Conservation (phyloP, 2,113 vertebrate species). For the Pteruthius melanotis region DNA sequence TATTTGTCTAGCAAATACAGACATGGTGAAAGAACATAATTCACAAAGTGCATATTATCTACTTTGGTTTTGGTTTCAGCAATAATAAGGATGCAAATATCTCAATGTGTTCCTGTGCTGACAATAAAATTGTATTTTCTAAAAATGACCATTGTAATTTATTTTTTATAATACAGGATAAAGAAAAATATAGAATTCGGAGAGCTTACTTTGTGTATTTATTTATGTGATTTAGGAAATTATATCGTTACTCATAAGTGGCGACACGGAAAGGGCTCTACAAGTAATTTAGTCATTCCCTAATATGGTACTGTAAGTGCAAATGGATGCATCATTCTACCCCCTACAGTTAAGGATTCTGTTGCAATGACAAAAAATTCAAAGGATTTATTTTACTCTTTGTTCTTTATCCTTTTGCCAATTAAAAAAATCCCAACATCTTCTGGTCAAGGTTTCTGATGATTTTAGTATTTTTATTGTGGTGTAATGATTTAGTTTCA, state of each 20-base stretch:
- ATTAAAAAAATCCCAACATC: constrained; percentile 29
- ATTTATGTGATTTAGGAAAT: constrained; percentile 79
- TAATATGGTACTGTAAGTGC: constrained; percentile 74
- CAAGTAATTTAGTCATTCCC: constrained; percentile 79
- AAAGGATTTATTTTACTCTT: constrained; percentile 73
- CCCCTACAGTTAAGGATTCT: constrained; percentile 74
- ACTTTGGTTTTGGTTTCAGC: constrained; percentile 35
- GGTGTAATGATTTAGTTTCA: constrained; percentile 72
- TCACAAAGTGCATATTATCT: not conserved
- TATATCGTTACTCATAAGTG: constrained; percentile 78
- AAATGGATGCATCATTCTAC: constrained; percentile 73
- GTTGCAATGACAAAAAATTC: constrained; percentile 63
- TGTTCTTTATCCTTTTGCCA: constrained; percentile 65
- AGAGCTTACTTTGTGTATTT: constrained; percentile 72
- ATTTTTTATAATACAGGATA: constrained; percentile 29
- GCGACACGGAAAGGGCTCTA: constrained; percentile 61
- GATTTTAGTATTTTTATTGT: constrained; percentile 58
- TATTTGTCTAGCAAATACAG: constrained; percentile 18
- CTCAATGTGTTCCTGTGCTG: not conserved
- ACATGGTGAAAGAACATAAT: constrained; percentile 1
- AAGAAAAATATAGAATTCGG: not conserved
- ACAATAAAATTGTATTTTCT: not conserved
- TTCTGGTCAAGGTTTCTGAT: constrained; percentile 56
- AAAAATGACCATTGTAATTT: constrained; percentile 21
- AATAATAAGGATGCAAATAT: constrained; percentile 20